Base-by-base conservation (phyloP, 2,888 invertebrate genomes). In the Zonitis immaculata region DNA sequence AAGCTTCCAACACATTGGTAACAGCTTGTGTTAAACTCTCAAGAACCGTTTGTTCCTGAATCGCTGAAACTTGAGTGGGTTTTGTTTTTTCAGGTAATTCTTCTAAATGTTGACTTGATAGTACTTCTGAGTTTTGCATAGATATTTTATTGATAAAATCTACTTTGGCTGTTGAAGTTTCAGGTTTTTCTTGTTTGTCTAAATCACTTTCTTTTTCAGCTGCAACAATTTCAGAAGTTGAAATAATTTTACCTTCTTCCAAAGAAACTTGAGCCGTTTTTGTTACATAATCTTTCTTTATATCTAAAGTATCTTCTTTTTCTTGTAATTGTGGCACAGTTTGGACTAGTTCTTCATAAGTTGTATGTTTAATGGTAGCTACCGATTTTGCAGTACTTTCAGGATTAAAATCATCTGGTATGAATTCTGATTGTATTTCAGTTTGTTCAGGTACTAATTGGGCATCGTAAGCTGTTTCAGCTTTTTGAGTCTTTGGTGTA, bases 151-250 rank as follows among this genome's bases (percentile, higher is more conserved):
- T 72, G 12, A 71, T 66, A 51, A 78, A 69, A 59, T 71, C 67
- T 8, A 69, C 49, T 44, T 64, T 59, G 6, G 77, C 77, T 51
- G 57, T 65, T 50, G 60, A 67, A 11, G 59, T 61, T 52, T 68
- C 67, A 8, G 74, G 75, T 59, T 66, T 63, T 11, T 65, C 61
- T 14, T 69, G 55, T 27, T 69, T 69, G 48, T 72, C 69, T 16
- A 80, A 70, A 1, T 66, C 53, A 48, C 69, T 68, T 66, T 80
- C 79, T 51, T 68, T 72, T 68, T 83, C 82, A 60, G 80, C 79
- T 16, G 76, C 60, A 53, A 77, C 71, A 25, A 79, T 72, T 73
- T 82, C 80, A 35, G 73, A 78, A 1, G 81, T 67, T 1, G 73
- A 71, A n/a, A 77, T 65, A 18, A 74, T 69, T 57, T 72, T 73